Evolutionary conservation across 2,888 invertebrate species (phyloP).

Genomic region (Trileptium ribeirensis): DNA sequence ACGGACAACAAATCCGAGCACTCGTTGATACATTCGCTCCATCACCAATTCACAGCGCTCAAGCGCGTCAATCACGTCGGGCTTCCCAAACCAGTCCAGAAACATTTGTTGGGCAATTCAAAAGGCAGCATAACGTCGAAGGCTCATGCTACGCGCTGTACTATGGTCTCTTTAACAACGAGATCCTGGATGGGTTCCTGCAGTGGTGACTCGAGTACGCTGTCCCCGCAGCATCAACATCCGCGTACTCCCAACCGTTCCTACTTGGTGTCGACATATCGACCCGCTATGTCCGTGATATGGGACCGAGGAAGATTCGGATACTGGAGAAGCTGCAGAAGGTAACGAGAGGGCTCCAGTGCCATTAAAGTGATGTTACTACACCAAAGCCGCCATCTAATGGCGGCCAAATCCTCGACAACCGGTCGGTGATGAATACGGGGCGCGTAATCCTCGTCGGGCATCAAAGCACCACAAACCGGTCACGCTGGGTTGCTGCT

Average conservation of each 20-base stretch:
- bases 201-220: not conserved
- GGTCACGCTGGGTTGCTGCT: too few relatives aligned
- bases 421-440: too few relatives aligned
- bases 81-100: not conserved
- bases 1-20: constrained; percentile 14
- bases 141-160: constrained; percentile 1
- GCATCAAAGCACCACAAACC: too few relatives aligned
- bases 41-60: constrained; percentile 16
- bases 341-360: too few relatives aligned
- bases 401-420: too few relatives aligned
- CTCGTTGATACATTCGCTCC: not conserved
- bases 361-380: too few relatives aligned
- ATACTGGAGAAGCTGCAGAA: not conserved
- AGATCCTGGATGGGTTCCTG: constrained; percentile 24
- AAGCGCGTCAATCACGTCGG: constrained; percentile 15
- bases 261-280: constrained; percentile 24
- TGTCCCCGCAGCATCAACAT: constrained; percentile 21
- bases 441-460: not conserved
- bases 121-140: not conserved
- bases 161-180: constrained; percentile 18
- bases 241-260: constrained; percentile 14
- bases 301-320: constrained; percentile 15
- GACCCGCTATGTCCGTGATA: constrained; percentile 19
- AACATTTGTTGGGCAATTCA: not conserved
- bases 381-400: too few relatives aligned